Evolutionary conservation across 2,888 invertebrate species (phyloP), one percentile per base, ranked within the genome.

Genomic region (Lamellibrachia columna): DNA sequence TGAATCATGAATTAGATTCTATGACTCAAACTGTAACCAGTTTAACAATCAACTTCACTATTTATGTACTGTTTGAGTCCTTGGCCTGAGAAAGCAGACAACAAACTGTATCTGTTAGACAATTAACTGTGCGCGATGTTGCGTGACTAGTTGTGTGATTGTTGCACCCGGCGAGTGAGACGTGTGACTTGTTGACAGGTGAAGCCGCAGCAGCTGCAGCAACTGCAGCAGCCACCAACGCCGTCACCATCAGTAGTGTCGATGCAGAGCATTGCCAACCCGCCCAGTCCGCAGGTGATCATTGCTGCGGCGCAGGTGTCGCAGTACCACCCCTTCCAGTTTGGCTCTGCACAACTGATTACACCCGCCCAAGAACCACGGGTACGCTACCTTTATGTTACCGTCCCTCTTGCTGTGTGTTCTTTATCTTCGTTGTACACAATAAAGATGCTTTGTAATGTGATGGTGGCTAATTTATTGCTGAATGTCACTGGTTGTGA

Each of bases 291-390:
- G 28, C 93, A 92, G 90, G 91, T 93, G 53, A 93, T 93, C 91
- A 92, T 93, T 60, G 91, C 93, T 7, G 92, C 92, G 52, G 93
- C 93, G 90, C 93, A 93, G 91, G 93, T 92, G 40, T 93, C 93
- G 53, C 93, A 93, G 40, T 75, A 75, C n/a, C 75, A 75, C 95
- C 97, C 98, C 94, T 98, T 98, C 97, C 98, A 98, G 95, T 96
- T 98, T 93, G 97, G 97, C 94, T 95, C 95, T 52, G 95, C 96
- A 28, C 97, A 96, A 95, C 96, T 96, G 92, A 94, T 96, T n/a
- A 75, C 75, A 1, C 75, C 75, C 40, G 94, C 95, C 9, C 96
- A 96, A 94, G 96, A 96, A 93, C 95, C 95, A 15, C 94, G 95
- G 94, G 96, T 96, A 94, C 93, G 93, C 22, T 11, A 22, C 75